Percentiles rank a stretch among this genome's conserved stretches.
These are phyloP conservation scores for Heliconius himera DNA, from an alignment of 1,140 invertebrate genomes.

Conservation along the genomic window DNA sequence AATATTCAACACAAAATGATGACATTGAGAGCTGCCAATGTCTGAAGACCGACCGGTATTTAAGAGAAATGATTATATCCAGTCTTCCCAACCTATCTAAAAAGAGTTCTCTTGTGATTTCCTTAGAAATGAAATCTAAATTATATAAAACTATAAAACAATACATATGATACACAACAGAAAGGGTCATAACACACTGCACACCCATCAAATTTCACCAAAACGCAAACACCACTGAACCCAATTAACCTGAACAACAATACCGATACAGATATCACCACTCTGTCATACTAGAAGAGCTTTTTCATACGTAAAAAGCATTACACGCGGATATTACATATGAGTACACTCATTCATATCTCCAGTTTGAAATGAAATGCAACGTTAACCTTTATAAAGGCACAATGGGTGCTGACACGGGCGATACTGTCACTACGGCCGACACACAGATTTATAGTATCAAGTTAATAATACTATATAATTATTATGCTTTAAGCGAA, in stretches of 20 bases:
- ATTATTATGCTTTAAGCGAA: conserved; percentile 3
- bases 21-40: too few species aligned
- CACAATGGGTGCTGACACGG: not conserved
- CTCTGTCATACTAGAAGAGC: not conserved
- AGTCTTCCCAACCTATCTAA: too few species aligned
- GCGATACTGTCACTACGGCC: conserved; percentile 3
- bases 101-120: too few species aligned
- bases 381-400: not conserved
- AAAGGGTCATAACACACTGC: not conserved
- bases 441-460: conserved; percentile 3
- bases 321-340: not conserved
- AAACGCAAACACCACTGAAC: not conserved
- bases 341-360: not conserved
- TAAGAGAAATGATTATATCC: too few species aligned
- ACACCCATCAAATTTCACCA: not conserved
- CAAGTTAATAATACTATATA: conserved; percentile 10
- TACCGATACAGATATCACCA: not conserved
- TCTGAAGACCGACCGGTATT: too few species aligned
- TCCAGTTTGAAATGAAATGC: conserved; percentile 7
- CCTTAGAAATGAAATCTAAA: too few species aligned
- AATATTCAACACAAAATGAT: too few species aligned
- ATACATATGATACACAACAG: too few species aligned
- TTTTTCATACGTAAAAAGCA: conserved; percentile 1
- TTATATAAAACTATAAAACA: too few species aligned
- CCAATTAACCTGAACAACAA: not conserved